Percentiles rank a stretch among this genome's conserved stretches.
These are phyloP conservation scores for Sebastes nivosus DNA, from an alignment of 2,797 vertebrate species.

Conservation along the genomic window DNA sequence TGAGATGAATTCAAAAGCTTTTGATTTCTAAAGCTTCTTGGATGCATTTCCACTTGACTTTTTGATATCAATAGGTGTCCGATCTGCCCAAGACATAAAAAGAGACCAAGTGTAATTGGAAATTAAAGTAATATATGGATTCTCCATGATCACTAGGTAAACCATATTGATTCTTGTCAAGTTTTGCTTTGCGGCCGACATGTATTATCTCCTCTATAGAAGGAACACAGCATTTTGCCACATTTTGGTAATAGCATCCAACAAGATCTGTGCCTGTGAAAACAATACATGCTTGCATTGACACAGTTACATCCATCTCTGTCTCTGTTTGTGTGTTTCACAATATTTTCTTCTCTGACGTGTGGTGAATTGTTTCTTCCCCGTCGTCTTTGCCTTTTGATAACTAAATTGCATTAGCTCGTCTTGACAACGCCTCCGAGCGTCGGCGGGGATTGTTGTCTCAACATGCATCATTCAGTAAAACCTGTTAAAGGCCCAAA, in stretches of 20 bases:
- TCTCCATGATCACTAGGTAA: background rate
- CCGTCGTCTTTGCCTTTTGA: conserved; percentile 33
- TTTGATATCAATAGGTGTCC: background rate
- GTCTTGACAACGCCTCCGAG: conserved; percentile 40
- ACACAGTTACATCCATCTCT: conserved; percentile 16
- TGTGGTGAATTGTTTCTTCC: conserved; percentile 20
- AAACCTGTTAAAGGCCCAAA: conserved; percentile 45
- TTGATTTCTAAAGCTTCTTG: background rate
- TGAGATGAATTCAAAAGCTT: background rate
- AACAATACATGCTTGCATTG: background rate
- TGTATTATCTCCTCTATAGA: rapidly evolving
- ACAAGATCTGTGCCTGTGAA: background rate
- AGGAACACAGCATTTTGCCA: background rate
- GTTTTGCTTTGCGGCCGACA: background rate
- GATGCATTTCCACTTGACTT: background rate
- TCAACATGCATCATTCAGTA: conserved; percentile 58
- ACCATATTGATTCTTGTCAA: background rate
- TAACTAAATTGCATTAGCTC: conserved; percentile 56
- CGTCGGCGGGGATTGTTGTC: conserved; percentile 30
- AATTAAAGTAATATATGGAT: background rate
- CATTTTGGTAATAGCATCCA: background rate
- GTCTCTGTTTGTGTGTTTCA: conserved; percentile 32
- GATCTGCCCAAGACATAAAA: background rate
- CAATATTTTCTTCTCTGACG: conserved; percentile 35
- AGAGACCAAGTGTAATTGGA: background rate